Evolutionary conservation across 2,797 vertebrate species (phyloP).

Genomic region (Hephaestus fuliginosus): DNA sequence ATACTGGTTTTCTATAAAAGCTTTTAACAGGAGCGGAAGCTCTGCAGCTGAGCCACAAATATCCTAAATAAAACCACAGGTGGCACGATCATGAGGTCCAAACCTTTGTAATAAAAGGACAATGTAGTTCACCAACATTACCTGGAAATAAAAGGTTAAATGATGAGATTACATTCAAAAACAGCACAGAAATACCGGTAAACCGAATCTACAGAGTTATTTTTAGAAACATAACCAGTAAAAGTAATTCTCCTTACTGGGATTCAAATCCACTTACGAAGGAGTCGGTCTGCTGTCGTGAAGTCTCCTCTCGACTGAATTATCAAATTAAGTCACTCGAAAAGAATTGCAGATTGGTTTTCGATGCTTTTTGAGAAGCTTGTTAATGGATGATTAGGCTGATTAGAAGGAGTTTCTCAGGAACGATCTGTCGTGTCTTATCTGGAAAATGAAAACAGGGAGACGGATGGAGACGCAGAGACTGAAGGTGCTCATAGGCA

Average conservation of each 20-base stretch:
- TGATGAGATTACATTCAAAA: not conserved
- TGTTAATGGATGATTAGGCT: conserved; percentile 35
- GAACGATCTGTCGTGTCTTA: conserved; percentile 13
- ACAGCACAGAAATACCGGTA: not conserved
- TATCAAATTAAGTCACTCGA: conserved; percentile 37
- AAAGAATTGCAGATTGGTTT: conserved; percentile 36
- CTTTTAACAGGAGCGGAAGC: not conserved
- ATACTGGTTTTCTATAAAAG: not conserved
- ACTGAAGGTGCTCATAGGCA: not conserved
- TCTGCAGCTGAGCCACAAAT: not conserved
- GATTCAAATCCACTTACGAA: conserved; percentile 40
- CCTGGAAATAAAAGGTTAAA: not conserved
- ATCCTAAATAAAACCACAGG: not conserved
- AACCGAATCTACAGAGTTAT: conserved; percentile 7
- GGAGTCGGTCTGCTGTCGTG: conserved; percentile 33
- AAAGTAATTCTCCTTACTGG: not conserved
- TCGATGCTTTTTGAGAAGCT: conserved; percentile 47
- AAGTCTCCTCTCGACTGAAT: conserved; percentile 38
- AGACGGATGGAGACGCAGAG: not conserved
- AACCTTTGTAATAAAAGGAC: not conserved
- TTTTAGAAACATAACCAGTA: conserved; percentile 18
- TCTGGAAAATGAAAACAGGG: conserved; percentile 2
- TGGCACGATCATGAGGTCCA: not conserved
- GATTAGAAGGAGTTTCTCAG: conserved; percentile 34
- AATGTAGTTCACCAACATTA: too few relatives aligned